Evolutionary conservation across 64 coral and sea anemone species (phyloP).

Genomic region (Actinia tenebrosa): DNA sequence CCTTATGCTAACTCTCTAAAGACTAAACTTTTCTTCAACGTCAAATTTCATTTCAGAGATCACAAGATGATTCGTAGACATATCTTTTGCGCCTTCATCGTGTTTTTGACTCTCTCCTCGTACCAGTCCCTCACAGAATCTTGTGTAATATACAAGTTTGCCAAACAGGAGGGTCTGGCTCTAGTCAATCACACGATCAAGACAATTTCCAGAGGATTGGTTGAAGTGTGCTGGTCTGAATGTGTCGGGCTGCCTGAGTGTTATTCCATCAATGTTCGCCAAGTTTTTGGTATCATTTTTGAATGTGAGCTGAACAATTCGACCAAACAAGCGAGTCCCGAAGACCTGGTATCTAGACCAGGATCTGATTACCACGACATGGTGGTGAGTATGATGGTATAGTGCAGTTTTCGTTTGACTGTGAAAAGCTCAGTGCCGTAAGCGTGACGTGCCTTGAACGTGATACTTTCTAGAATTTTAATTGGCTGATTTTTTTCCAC

Average conservation of each 20-base stretch:
- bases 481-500: too few species aligned
- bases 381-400: slow-evolving; percentile 8
- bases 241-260: neutral
- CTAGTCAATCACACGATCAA: slow-evolving; percentile 3
- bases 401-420: too few species aligned
- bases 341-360: neutral
- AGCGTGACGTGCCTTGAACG: too few species aligned
- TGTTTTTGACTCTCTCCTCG: neutral
- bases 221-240: slow-evolving; percentile 6
- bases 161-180: neutral
- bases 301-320: slow-evolving; percentile 24
- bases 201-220: neutral
- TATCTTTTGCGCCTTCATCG: neutral
- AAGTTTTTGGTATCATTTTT: neutral
- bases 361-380: slow-evolving; percentile 1
- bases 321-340: neutral
- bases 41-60: neutral
- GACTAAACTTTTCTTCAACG: too few species aligned
- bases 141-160: neutral
- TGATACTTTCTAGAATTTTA: too few species aligned
- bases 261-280: slow-evolving; percentile 5
- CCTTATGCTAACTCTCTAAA: too few species aligned
- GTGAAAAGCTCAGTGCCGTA: too few species aligned
- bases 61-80: neutral
- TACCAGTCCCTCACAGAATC: slow-evolving; percentile 9